Conservation (phyloP, 2,113 vertebrate genomes). For the Nanorana parkeri region DNA sequence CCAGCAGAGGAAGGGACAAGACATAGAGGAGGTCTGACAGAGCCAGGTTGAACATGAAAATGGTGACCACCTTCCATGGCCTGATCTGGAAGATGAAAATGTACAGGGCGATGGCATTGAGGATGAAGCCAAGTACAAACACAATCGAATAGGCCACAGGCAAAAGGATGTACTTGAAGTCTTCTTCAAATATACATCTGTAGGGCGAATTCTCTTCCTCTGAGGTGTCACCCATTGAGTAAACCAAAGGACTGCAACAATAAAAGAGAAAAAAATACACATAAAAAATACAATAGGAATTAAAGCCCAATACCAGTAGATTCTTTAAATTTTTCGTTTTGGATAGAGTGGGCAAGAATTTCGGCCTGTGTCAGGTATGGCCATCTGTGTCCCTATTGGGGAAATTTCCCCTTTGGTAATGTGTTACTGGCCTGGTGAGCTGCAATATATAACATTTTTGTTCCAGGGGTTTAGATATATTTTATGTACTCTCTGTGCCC, state of each 20-base stretch:
- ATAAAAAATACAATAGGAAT: not conserved
- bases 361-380: too few species aligned
- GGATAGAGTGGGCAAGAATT: too few species aligned
- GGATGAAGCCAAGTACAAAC: constrained; percentile 82
- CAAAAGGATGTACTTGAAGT: constrained; percentile 91
- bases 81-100: constrained; percentile 88
- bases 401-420: too few species aligned
- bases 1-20: constrained; percentile 89
- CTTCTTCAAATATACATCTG: constrained; percentile 83
- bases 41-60: constrained; percentile 95
- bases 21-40: constrained; percentile 89
- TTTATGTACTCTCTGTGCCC: too few species aligned
- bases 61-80: constrained; percentile 89
- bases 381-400: too few species aligned
- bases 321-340: too few species aligned
- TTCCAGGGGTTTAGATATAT: too few species aligned
- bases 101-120: constrained; percentile 84
- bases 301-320: too few species aligned
- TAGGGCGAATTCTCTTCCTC: constrained; percentile 55
- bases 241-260: not conserved
- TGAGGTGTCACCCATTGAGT: not conserved
- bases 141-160: constrained; percentile 86
- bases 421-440: too few species aligned
- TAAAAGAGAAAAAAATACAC: not conserved
- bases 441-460: too few species aligned